Evolutionary conservation across 2,888 invertebrate genomes (phyloP), one percentile per base, ranked within the genome.

Genomic region (Scelioninae gen. 1): DNA sequence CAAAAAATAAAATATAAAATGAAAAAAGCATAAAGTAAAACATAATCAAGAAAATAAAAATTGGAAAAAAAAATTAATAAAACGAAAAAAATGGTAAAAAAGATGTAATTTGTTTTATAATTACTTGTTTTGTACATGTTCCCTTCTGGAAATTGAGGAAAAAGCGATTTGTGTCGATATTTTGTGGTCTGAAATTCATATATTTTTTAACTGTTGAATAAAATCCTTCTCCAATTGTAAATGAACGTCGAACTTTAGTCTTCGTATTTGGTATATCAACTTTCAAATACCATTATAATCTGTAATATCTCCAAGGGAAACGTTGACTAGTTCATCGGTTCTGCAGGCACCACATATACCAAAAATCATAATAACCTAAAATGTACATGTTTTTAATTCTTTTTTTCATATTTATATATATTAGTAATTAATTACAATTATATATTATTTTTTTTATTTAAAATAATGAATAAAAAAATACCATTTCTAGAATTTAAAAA

Each of bases 301-400:
- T 10, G 43, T 43, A n/a, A 43, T 43, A n/a, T 43, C n/a, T 6
- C n/a, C n/a, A 43, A 43, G 10, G n/a, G 43, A 1, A 6, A 43
- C n/a, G 6, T n/a, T n/a, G 10, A 43, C 43, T n/a, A 43, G n/a
- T 43, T 43, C 43, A 5, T 10, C 43, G 10, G 7, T 43, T 10
- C 43, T 10, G 43, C 43, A 43, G 5, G 43, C 43, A 43, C 43
- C 43, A 43, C 43, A n/a, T 6, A 43, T n/a, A n/a, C 43, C 43
- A n/a, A 43, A 43, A n/a, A 43, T n/a, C 43, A 43, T 43, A n/a
- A 43, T 43, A 43, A 43, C 43, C n/a, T 43, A n/a, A n/a, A 43
- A 43, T 43, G 43, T 43, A 11, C 38, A 38, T 23, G 23, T 23
- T 23, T 23, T 23, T 23, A 23, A 23, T 23, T 23, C 1, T 23